Percentiles rank a stretch among this genome's conserved stretches.
Evolutionary conservation across 2,797 vertebrate genomes (phyloP).

Genomic region (Sebastes nivosus): DNA sequence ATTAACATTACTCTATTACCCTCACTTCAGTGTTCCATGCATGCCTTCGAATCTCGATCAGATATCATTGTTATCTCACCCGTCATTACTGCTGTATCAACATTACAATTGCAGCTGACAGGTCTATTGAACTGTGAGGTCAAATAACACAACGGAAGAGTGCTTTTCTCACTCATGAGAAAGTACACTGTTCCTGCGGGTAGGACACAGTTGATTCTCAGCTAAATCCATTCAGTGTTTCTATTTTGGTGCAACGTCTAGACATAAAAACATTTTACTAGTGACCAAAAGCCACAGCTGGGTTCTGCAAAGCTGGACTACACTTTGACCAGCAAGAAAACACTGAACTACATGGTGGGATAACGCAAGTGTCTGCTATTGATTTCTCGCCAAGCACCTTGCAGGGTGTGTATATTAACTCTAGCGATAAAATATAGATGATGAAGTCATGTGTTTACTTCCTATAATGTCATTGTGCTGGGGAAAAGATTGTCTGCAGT

Average conservation of each 20-base stretch:
- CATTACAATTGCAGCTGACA: conserved; percentile 38
- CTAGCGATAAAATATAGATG: conserved; percentile 59
- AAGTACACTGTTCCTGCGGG: conserved; percentile 54
- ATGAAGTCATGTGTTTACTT: conserved; percentile 71
- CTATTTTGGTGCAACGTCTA: conserved; percentile 79
- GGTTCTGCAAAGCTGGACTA: conserved; percentile 50
- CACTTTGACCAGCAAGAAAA: conserved; percentile 28
- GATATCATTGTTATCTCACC: conserved; percentile 25
- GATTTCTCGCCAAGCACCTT: conserved; percentile 67
- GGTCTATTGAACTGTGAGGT: conserved; percentile 35
- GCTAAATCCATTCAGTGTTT: conserved; percentile 62
- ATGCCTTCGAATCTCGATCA: conserved; percentile 23
- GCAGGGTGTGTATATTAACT: conserved; percentile 38
- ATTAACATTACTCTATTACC: not conserved
- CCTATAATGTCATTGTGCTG: conserved; percentile 58
- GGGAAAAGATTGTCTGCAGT: conserved; percentile 71
- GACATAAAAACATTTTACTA: conserved; percentile 75
- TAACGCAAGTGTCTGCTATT: conserved; percentile 38
- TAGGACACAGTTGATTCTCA: conserved; percentile 47
- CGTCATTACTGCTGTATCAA: conserved; percentile 26
- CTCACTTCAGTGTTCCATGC: not conserved
- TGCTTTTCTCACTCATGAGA: conserved; percentile 62
- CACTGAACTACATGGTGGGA: not conserved
- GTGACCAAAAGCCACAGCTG: conserved; percentile 65
- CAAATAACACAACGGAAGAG: conserved; percentile 39